Conservation (phyloP, 2,888 invertebrate genomes). For the Spicauda simplicius region DNA sequence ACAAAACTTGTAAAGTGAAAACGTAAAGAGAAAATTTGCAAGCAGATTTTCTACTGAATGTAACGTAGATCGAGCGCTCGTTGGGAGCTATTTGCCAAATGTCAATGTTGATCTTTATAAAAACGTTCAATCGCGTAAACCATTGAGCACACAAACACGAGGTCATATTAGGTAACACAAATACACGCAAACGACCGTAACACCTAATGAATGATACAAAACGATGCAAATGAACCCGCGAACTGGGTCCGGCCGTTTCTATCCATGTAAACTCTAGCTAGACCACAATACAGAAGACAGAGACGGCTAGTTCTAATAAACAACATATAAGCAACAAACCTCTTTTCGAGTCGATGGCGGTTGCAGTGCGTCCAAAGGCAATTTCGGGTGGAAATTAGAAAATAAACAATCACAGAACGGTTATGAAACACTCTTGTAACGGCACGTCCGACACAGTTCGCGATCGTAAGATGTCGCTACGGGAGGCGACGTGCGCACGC, state of each 20-base stretch:
- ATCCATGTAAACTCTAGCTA: constrained; percentile 60
- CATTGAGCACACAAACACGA: constrained; percentile 47
- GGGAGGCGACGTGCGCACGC: constrained; percentile 67
- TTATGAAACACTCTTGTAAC: constrained; percentile 74
- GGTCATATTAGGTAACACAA: constrained; percentile 69
- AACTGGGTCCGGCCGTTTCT: constrained; percentile 52
- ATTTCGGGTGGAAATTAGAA: constrained; percentile 54
- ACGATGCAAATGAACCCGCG: constrained; percentile 68
- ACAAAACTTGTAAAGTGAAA: constrained; percentile 3
- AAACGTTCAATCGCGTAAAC: constrained; percentile 30
- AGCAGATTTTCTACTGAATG: constrained; percentile 13
- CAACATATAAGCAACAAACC: constrained; percentile 62
- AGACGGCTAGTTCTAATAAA: constrained; percentile 42
- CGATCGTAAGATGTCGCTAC: constrained; percentile 56
- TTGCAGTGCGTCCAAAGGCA: constrained; percentile 54
- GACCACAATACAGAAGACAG: constrained; percentile 54
- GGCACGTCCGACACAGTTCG: constrained; percentile 73
- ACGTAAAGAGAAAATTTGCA: constrained; percentile 5
- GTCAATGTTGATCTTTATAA: constrained; percentile 13
- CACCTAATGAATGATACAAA: constrained; percentile 73
- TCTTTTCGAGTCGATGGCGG: constrained; percentile 63
- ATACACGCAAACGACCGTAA: constrained; percentile 66
- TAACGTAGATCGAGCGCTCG: constrained; percentile 3
- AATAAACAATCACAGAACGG: constrained; percentile 68
- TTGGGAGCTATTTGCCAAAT: not conserved